Conservation (phyloP, 2,797 vertebrate species). For the Rhodeus uyekii region DNA sequence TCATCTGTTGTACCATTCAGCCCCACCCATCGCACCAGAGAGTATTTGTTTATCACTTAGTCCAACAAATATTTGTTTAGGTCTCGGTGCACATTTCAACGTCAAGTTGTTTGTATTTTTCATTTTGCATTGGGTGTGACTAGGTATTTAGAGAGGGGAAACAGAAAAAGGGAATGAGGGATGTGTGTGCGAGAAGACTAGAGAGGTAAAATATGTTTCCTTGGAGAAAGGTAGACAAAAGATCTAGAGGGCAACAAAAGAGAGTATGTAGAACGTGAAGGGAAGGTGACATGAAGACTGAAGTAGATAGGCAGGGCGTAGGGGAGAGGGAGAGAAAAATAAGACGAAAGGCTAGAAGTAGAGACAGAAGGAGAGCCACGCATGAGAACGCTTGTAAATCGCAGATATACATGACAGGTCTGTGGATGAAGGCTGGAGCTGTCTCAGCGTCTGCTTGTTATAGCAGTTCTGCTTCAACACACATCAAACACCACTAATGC, state of each 20-base stretch:
- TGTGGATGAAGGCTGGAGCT: conserved; percentile 30
- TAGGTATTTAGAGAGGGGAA: neutral
- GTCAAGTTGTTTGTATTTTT: neutral
- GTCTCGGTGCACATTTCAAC: neutral
- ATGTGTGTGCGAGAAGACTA: neutral
- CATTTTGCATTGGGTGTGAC: neutral
- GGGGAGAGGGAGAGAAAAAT: neutral
- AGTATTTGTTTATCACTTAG: neutral
- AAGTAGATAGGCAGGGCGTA: conserved; percentile 1
- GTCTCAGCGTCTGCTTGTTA: conserved; percentile 27
- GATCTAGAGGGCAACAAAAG: conserved; percentile 14
- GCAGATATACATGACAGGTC: conserved; percentile 43
- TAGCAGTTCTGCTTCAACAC: conserved; percentile 5
- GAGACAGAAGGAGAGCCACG: conserved; percentile 32
- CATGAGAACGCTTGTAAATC: conserved; percentile 52
- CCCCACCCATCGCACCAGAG: neutral
- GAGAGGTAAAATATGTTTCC: conserved; percentile 4
- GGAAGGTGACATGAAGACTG: conserved; percentile 13
- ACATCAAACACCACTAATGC: conserved; percentile 1
- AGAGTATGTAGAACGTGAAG: conserved; percentile 1
- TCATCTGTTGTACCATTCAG: neutral
- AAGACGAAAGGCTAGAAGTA: neutral
- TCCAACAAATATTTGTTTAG: neutral
- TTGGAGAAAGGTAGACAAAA: conserved; percentile 20
- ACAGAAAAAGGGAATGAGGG: neutral